phyloP scores from a whole-genome alignment of 2,797 vertebrate species.

The Choloepus didactylus region DNA sequence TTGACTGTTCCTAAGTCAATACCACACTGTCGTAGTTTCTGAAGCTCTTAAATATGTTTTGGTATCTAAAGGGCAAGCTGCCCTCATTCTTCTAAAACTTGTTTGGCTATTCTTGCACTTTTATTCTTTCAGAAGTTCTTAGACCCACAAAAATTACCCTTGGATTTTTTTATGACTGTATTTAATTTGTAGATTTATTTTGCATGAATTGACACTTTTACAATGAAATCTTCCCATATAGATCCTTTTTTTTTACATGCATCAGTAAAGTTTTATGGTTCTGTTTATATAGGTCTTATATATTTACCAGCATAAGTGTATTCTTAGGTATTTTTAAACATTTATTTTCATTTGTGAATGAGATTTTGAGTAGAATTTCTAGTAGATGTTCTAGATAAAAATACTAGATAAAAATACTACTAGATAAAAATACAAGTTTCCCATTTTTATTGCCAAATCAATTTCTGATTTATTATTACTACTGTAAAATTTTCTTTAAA shows the following conservation, averaged over 20 bases:
- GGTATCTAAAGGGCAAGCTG: neutral
- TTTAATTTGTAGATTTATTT: conserved; percentile 17
- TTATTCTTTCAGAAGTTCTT: neutral
- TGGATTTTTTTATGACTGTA: neutral
- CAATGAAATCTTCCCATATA: neutral
- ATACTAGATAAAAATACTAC: too few species aligned
- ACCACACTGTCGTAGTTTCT: neutral
- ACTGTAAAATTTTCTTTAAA: conserved; percentile 22
- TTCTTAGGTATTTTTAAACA: neutral
- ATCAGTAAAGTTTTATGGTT: conserved; percentile 27
- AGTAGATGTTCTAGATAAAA: neutral
- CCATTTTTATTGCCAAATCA: neutral
- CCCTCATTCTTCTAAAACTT: conserved; percentile 24
- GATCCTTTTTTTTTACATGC: neutral
- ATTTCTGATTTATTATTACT: conserved; percentile 21
- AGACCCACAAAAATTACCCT: conserved; percentile 24
- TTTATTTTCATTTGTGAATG: conserved; percentile 28
- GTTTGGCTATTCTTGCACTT: neutral
- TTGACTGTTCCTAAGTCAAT: neutral
- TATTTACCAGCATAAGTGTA: neutral
- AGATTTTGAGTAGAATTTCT: conserved; percentile 53
- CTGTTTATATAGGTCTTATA: neutral
- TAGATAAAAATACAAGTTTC: neutral
- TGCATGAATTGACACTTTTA: neutral
- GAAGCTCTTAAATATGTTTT: neutral